A percentile compares a stretch with the other conserved stretches of the same genome.
These are phyloP conservation scores for Hystrix brachyura DNA, from an alignment of 2,113 vertebrate species.

Conservation along the genomic window DNA sequence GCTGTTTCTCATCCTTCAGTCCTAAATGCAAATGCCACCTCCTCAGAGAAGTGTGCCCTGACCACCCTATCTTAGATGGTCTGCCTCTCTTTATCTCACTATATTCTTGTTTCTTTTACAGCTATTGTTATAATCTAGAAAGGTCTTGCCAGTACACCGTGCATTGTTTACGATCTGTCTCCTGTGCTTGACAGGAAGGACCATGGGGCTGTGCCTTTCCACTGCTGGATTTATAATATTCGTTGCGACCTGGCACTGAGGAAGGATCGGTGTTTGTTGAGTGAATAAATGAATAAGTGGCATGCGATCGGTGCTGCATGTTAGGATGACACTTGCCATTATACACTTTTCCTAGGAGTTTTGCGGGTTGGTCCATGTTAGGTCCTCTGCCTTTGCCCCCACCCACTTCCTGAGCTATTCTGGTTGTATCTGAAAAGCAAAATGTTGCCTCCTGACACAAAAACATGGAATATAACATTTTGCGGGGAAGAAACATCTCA, in stretches of 20 bases:
- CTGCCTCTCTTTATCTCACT: neutral
- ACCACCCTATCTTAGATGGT: neutral
- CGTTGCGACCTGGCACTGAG: neutral
- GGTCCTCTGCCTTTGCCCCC: constrained; percentile 62
- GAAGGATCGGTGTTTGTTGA: neutral
- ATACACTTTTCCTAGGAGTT: fast-evolving
- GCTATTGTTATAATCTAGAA: neutral
- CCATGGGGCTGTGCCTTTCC: neutral
- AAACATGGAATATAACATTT: constrained; percentile 81
- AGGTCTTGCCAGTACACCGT: neutral
- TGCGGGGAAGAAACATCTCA: constrained; percentile 82
- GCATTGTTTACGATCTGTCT: neutral
- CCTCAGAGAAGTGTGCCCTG: neutral
- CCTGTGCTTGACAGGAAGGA: neutral
- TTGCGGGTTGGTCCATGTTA: neutral
- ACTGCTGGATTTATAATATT: neutral
- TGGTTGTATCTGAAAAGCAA: constrained; percentile 73
- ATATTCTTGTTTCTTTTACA: neutral
- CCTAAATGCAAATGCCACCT: neutral
- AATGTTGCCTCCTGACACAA: constrained; percentile 82
- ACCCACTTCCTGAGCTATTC: constrained; percentile 74
- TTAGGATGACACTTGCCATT: neutral
- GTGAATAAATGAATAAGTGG: neutral
- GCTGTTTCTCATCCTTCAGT: neutral
- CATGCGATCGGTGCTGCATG: neutral